A percentile compares a stretch with the other conserved stretches of the same genome.
Conservation (phyloP, 2,113 vertebrate species). For the Varanus komodoensis region DNA sequence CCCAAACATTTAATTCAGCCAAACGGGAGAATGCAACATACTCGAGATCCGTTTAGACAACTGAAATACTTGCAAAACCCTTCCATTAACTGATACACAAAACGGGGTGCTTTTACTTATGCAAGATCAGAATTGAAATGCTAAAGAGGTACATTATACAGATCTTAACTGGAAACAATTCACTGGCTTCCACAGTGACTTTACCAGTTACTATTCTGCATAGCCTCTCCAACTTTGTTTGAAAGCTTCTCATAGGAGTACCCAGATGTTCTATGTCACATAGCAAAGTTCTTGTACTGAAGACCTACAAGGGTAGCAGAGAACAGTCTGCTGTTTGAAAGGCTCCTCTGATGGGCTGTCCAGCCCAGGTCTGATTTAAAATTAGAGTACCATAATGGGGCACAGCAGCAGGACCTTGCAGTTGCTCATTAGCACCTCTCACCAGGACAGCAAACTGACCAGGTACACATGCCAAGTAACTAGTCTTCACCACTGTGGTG, state of each 20-base stretch:
- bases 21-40: background rate
- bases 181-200: background rate
- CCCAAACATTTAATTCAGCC: background rate
- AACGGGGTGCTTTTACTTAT: background rate
- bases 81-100: background rate
- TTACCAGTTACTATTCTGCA: fast-evolving
- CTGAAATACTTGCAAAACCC: background rate
- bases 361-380: too few relatives aligned
- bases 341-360: too few relatives aligned
- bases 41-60: background rate
- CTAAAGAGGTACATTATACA: background rate
- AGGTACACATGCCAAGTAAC: too few relatives aligned
- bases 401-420: too few relatives aligned
- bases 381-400: too few relatives aligned
- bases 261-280: too few relatives aligned
- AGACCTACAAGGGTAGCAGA: too few relatives aligned
- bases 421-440: too few relatives aligned
- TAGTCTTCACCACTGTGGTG: too few relatives aligned
- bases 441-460: too few relatives aligned
- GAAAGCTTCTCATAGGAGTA: fast-evolving
- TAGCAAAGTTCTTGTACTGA: too few relatives aligned
- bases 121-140: background rate
- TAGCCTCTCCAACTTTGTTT: background rate
- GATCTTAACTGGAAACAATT: background rate
- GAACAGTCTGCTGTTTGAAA: too few relatives aligned